A percentile compares a stretch with the other conserved stretches of the same genome.
Evolutionary conservation across 2,888 invertebrate species (phyloP).

Genomic region (Calameuta idolon): DNA sequence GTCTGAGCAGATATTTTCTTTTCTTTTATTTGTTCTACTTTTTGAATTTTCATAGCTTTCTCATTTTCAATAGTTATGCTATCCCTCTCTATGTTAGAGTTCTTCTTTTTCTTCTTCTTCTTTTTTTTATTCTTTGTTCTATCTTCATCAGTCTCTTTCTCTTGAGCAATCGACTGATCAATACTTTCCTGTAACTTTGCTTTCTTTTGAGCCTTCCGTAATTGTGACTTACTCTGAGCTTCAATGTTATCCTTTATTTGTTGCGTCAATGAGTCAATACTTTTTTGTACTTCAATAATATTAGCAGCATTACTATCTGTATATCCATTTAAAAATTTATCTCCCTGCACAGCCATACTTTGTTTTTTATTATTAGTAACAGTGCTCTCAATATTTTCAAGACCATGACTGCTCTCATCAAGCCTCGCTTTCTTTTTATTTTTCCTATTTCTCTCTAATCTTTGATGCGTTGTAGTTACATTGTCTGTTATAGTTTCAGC

Average conservation of each 20-base stretch:
- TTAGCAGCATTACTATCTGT: background rate
- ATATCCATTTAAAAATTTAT: background rate
- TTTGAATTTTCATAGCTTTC: constrained; percentile 18
- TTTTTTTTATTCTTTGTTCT: background rate
- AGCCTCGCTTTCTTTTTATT: background rate
- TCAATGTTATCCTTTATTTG: background rate
- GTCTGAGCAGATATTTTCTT: constrained; percentile 14
- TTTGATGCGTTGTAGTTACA: background rate
- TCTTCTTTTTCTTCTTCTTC: constrained; percentile 5
- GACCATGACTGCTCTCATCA: background rate
- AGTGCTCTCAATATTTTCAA: background rate
- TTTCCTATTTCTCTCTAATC: background rate
- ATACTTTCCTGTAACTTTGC: constrained; percentile 9
- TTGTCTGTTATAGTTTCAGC: background rate
- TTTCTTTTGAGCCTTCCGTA: constrained; percentile 11
- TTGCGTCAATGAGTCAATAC: constrained; percentile 4
- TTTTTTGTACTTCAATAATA: background rate
- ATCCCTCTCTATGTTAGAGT: background rate
- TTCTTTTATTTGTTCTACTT: constrained; percentile 49
- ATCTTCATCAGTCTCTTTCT: constrained; percentile 4
- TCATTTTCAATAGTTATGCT: constrained; percentile 12
- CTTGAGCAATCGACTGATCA: background rate
- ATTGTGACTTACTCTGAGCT: constrained; percentile 13
- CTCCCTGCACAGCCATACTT: too few species aligned
- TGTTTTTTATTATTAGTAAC: background rate